Conservation (phyloP, 2,797 vertebrate species). For the Liparis tanakae region DNA sequence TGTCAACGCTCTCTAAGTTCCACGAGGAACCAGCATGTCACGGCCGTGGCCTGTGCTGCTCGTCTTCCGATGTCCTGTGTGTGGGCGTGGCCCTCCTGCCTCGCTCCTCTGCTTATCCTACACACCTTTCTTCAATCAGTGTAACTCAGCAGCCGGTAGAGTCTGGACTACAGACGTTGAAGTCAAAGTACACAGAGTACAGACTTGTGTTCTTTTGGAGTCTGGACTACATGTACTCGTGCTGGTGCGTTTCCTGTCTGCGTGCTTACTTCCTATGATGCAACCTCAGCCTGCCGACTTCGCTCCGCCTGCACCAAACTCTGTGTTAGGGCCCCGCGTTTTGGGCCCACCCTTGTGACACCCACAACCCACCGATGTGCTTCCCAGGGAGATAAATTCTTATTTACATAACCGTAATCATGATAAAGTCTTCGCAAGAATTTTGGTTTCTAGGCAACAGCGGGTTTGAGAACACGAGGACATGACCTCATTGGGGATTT, state of each 20-base stretch:
- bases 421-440: not conserved
- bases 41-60: not conserved
- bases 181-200: no score
- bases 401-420: constrained; percentile 4
- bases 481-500: not conserved
- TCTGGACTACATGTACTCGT: not conserved
- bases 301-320: not conserved
- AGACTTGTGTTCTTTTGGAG: no score
- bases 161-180: not conserved
- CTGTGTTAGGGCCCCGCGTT: not conserved
- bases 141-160: no score
- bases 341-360: not conserved
- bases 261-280: not conserved
- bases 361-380: not conserved
- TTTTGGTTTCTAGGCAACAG: not conserved
- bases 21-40: not conserved
- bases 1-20: not conserved
- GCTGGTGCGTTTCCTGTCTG: not conserved
- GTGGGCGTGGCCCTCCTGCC: not conserved
- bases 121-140: not conserved
- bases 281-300: not conserved
- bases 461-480: constrained; percentile 7
- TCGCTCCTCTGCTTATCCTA: not conserved
- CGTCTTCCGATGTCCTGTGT: not conserved
- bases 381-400: not conserved